Percentiles rank a stretch among this genome's conserved stretches.
Conservation (phyloP, 2,113 vertebrate genomes). For the Callocephalon fimbriatum region DNA sequence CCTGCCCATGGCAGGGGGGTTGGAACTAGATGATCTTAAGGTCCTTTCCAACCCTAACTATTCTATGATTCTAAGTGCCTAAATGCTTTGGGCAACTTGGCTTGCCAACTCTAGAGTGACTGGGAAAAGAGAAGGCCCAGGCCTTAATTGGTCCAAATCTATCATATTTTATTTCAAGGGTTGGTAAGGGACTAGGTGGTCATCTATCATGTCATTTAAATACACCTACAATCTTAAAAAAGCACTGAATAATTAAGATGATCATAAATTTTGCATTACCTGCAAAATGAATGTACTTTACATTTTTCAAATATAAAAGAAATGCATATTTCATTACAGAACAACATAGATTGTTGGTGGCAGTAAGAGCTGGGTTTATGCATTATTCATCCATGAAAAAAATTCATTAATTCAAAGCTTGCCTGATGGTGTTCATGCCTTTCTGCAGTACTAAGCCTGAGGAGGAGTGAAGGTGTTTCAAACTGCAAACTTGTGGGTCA, state of each 20-base stretch:
- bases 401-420: not conserved
- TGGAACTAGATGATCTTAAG: too few relatives aligned
- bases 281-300: slow-evolving; percentile 1
- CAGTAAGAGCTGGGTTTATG: slow-evolving; percentile 1
- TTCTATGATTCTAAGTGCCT: too few relatives aligned
- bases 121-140: not conserved
- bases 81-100: not conserved
- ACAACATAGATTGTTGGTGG: not conserved
- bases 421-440: not conserved
- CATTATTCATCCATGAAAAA: slow-evolving; percentile 43
- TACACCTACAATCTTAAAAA: slow-evolving; percentile 11
- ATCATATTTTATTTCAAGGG: not conserved
- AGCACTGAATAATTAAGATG: slow-evolving; percentile 20
- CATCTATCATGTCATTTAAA: slow-evolving; percentile 10
- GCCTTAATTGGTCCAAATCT: not conserved
- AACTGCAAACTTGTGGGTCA: rapidly evolving
- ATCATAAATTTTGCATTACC: slow-evolving; percentile 33
- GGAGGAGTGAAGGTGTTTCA: not conserved
- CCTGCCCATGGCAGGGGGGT: too few relatives aligned
- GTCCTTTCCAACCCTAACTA: too few relatives aligned
- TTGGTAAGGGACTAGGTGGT: not conserved
- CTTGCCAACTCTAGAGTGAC: not conserved
- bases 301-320: slow-evolving; percentile 26
- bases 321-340: slow-evolving; percentile 48
- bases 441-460: not conserved